Evolutionary conservation across 1,140 invertebrate genomes (phyloP).

Genomic region (Arion vulgaris): DNA sequence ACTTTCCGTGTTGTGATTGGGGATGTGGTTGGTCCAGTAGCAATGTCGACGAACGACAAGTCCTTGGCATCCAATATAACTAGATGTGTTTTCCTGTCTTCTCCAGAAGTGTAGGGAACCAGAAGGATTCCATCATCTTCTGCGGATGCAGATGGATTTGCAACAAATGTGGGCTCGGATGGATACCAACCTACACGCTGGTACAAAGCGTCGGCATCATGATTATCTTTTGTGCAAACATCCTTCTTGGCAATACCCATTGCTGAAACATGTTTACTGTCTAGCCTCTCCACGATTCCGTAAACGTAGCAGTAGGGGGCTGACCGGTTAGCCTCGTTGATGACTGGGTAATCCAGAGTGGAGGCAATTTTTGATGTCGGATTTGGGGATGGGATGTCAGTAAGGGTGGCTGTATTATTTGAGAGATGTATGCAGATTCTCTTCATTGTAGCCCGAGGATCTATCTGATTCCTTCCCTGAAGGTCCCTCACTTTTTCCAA

Average conservation of each 20-base stretch:
- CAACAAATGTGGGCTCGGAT: neutral
- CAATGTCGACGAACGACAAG: neutral
- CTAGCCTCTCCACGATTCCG: neutral
- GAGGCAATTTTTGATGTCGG: neutral
- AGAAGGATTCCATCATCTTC: neutral
- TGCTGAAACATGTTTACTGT: no score
- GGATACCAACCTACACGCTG: neutral
- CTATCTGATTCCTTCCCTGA: neutral
- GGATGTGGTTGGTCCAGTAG: neutral
- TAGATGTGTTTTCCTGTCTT: neutral
- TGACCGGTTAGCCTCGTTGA: neutral
- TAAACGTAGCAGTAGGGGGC: neutral
- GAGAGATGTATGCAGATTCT: neutral
- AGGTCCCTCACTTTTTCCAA: neutral
- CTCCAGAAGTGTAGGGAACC: neutral
- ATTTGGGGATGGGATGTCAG: neutral
- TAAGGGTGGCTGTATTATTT: neutral
- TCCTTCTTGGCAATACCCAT: neutral
- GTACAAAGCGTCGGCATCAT: neutral
- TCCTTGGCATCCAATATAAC: neutral
- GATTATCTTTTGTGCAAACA: neutral
- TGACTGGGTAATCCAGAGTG: neutral
- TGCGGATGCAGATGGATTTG: neutral
- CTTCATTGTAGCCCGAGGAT: neutral
- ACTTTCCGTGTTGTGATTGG: neutral